A percentile compares a stretch with the other conserved stretches of the same genome.
Evolutionary conservation across 1,140 invertebrate species (phyloP).

Genomic region (Drosophila quadrilineata): DNA sequence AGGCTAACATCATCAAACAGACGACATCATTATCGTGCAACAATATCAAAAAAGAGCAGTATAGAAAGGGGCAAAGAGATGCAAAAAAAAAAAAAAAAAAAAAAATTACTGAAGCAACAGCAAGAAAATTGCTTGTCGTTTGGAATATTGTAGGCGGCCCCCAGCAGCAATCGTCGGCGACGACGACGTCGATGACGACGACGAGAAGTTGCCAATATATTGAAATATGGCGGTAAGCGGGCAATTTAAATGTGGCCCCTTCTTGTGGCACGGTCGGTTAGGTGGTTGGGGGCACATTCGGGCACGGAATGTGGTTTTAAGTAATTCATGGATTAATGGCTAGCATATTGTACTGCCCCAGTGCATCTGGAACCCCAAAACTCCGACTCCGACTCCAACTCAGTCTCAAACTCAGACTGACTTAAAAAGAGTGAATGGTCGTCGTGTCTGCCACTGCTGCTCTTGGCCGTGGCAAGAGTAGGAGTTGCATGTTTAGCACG

Average conservation of each 20-base stretch:
- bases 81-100: not conserved
- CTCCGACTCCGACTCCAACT: no score
- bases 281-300: no score
- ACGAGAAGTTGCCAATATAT: conserved; percentile 58
- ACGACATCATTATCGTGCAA: conserved; percentile 78
- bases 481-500: conserved; percentile 79
- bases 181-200: not conserved
- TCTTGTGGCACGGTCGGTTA: not conserved
- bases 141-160: conserved; percentile 61
- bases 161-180: conserved; percentile 19
- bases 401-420: conserved; percentile 33
- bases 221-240: conserved; percentile 78
- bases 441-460: conserved; percentile 45
- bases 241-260: conserved; percentile 71
- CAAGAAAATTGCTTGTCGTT: conserved; percentile 63
- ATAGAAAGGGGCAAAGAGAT: conserved; percentile 17
- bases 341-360: conserved; percentile 63
- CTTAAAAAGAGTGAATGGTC: conserved; percentile 65
- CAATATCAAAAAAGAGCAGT: conserved; percentile 54
- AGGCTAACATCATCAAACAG: conserved; percentile 71
- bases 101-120: conserved; percentile 36
- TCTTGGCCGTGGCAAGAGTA: conserved; percentile 69
- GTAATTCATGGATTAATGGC: conserved; percentile 79
- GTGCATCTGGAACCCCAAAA: conserved; percentile 8
- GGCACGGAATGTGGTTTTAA: conserved; percentile 75